Evolutionary conservation across 2,797 vertebrate species (phyloP).

Genomic region (Urocyon cinereoargenteus): DNA sequence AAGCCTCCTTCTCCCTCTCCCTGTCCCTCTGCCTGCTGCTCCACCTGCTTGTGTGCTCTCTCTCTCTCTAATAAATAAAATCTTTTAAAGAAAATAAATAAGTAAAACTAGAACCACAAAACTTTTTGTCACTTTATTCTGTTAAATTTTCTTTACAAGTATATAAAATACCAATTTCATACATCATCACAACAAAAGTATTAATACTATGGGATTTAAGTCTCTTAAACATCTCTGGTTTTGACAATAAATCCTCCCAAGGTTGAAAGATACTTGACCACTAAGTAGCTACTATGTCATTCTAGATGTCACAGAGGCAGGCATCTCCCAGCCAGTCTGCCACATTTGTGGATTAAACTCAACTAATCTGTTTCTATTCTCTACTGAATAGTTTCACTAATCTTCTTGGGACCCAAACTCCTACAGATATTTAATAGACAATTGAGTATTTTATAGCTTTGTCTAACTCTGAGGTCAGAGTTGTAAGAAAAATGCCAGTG

Average conservation of each 20-base stretch:
- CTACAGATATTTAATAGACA: background rate
- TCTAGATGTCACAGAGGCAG: background rate
- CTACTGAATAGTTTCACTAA: background rate
- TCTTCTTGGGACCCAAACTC: background rate
- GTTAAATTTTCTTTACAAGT: background rate
- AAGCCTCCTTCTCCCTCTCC: no score
- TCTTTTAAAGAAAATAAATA: no score
- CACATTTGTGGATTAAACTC: background rate
- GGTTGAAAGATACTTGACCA: background rate
- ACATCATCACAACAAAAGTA: background rate
- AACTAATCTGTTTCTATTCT: conserved; percentile 17
- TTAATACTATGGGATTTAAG: background rate
- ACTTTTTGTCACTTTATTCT: background rate
- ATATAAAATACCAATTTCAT: background rate
- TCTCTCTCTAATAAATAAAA: no score
- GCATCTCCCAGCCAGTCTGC: background rate
- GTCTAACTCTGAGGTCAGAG: background rate
- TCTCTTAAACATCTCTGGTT: background rate
- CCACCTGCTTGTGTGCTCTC: no score
- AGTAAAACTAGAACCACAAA: background rate
- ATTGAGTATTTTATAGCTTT: background rate
- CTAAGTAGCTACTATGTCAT: background rate
- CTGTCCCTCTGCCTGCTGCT: no score
- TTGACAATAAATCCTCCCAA: background rate
- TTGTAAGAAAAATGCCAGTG: background rate